Evolutionary conservation across 2,113 vertebrate genomes (phyloP), one percentile per base, ranked within the genome.

Genomic region (Chaetorhynchus papuensis): DNA sequence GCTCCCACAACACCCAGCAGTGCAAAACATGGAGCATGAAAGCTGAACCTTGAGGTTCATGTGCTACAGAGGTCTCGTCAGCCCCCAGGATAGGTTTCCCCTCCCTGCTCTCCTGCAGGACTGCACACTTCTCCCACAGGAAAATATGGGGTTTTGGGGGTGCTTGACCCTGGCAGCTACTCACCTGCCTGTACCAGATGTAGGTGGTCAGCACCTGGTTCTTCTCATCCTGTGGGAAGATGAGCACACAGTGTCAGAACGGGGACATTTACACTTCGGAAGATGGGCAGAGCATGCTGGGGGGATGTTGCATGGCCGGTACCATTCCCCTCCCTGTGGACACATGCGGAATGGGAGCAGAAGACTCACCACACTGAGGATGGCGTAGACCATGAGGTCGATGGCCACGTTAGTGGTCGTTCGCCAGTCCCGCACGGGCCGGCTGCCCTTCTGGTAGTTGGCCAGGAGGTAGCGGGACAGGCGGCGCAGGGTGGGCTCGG

Each of bases 171-270:
- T 1, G 2, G 39, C 39, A 3, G 13, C 21, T 5, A 45, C 97
- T 98, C 93, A 99, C 99, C 98, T 99, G 99, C 90, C 99, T 98
- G 97, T 99, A 99, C 99, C 99, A 99, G 85, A 99, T 98, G 33
- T 99, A 99, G 6, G 99, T 99, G 65, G 99, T 99, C 94, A 99
- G 95, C 37, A 99, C 99, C 93, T 99, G 99, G 93, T 99, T 99
- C 97, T 99, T 99, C 96, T 99, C 99, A 83, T 99, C 99, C 99
- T 99, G 97, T 33, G 30, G 81, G 90, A 88, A 76, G 42, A 91
- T 44, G 49, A 77, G 21, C 41, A 37, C 6, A 7, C 0, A 0
- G 28, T 17, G 54, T 60, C 8, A 11, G 49, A 24, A 2, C 1
- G 0, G 30, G 7, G 7, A 8, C 18, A 8, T 1, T 10, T 44